Evolutionary conservation across 2,888 invertebrate species (phyloP), one percentile per base, ranked within the genome.

Genomic region (Cryptus armator): DNA sequence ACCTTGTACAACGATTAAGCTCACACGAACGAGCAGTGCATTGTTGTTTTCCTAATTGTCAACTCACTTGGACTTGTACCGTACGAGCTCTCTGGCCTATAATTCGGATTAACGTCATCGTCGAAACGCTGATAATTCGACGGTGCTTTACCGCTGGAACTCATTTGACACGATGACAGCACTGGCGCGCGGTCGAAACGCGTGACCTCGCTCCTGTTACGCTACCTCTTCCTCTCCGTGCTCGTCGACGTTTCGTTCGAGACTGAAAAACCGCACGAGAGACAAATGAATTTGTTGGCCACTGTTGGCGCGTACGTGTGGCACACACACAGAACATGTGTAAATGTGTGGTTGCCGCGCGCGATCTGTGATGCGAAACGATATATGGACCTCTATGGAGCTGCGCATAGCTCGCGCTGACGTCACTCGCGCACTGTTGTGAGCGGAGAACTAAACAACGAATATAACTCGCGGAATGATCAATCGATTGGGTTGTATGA

Each of bases 81-180:
- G 46, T 90, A 88, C 32, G 88, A 85, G 16, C 80, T 89, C 29
- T 92, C 90, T 37, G 90, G 89, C 43, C 89, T 90, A 62, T 88
- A 88, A 53, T 89, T 88, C 53, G 85, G 74, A 83, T 87, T 89
- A 24, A 87, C 85, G 72, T 92, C 91, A 86, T 92, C 90, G 64
- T 89, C 89, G 83, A 93, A 92, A 48, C 90, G 92, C 81, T 92
- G 92, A 86, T 93, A 92, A 89, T 90, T 91, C 53, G 85, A 79
- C 37, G 82, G 70, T 37, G 70, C 76, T 71, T 87, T 86, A 14
- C 67, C 72, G 56, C 67, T 82, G 43, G 86, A 83, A 83, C 59
- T 88, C 88, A 88, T 88, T 83, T 86, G 84, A 81, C 68, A 72
- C 72, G 51, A 53, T 81, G 84, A 84, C 84, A 81, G 81, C 74